A percentile compares a stretch with the other conserved stretches of the same genome.
Evolutionary conservation across 2,113 vertebrate species (phyloP).

Genomic region (Anhinga anhinga): DNA sequence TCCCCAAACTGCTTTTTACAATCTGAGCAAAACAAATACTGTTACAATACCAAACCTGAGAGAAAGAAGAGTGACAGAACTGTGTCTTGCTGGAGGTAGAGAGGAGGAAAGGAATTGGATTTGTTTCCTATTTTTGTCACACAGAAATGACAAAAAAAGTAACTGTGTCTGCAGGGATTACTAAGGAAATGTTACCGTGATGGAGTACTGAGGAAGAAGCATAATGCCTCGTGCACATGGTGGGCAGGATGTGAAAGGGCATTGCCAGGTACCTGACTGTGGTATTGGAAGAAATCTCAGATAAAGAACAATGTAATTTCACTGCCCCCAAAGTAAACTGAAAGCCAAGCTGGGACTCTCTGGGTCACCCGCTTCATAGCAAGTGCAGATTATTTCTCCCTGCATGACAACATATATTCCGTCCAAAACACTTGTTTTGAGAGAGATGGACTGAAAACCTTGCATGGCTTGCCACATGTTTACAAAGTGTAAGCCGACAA

Average conservation of each 20-base stretch:
- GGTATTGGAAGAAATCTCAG: not conserved
- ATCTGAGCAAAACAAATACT: not conserved
- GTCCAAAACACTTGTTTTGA: not conserved
- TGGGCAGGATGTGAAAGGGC: not conserved
- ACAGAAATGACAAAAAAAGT: not conserved
- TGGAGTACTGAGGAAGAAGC: not conserved
- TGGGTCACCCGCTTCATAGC: not conserved
- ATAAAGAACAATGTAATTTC: not conserved
- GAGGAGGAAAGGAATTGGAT: not conserved
- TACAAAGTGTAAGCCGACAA: not conserved
- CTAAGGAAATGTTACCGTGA: not conserved
- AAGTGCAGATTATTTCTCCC: not conserved
- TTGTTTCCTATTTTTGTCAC: not conserved
- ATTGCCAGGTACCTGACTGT: not conserved
- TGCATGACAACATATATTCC: not conserved
- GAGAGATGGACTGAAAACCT: not conserved
- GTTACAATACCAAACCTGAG: not conserved
- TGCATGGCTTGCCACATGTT: not conserved
- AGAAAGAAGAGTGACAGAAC: not conserved
- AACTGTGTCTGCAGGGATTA: not conserved
- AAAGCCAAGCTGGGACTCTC: not conserved
- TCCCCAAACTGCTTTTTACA: not conserved
- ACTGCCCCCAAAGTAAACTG: not conserved
- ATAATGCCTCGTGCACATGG: not conserved
- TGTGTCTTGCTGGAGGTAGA: not conserved